These are phyloP conservation scores for Crotalus tigris DNA, from an alignment of 2,113 vertebrate species.

Conservation along the genomic window DNA sequence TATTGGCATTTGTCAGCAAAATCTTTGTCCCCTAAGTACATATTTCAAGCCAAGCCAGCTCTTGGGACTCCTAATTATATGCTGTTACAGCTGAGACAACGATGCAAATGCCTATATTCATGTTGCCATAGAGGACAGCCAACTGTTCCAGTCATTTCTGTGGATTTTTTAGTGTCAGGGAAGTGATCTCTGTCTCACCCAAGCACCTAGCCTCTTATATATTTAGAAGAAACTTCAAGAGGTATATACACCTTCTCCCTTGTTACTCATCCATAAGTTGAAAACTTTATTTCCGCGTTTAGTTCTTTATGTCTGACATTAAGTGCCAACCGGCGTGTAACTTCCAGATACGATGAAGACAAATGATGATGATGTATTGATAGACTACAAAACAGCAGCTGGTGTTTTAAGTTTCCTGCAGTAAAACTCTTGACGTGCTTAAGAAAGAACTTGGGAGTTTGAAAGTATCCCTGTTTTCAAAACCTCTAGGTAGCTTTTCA, in stretches of 20 bases:
- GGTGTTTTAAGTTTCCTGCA: background rate
- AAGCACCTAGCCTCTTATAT: constrained; percentile 49
- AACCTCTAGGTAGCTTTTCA: background rate
- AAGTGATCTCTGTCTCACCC: constrained; percentile 35
- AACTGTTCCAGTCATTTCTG: constrained; percentile 50
- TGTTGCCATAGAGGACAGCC: constrained; percentile 44
- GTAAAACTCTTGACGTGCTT: background rate
- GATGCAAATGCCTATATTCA: constrained; percentile 48
- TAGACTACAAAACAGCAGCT: constrained; percentile 39
- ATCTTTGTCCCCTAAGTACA: background rate
- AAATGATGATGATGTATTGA: constrained; percentile 10
- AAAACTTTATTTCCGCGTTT: constrained; percentile 28
- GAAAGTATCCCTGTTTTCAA: background rate
- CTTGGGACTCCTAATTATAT: constrained; percentile 57
- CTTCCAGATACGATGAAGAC: constrained; percentile 35
- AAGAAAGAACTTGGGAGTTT: constrained; percentile 6
- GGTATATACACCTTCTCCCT: constrained; percentile 37
- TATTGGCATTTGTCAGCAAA: background rate
- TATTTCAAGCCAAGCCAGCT: constrained; percentile 50
- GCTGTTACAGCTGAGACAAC: constrained; percentile 50
- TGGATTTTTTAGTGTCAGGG: constrained; percentile 32
- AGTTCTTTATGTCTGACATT: constrained; percentile 48
- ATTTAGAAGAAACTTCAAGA: constrained; percentile 44
- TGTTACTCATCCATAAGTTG: constrained; percentile 34
- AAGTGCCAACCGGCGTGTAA: constrained; percentile 47